phyloP scores from a whole-genome alignment of 1,140 invertebrate genomes.

The Meloidogyne exigua region DNA sequence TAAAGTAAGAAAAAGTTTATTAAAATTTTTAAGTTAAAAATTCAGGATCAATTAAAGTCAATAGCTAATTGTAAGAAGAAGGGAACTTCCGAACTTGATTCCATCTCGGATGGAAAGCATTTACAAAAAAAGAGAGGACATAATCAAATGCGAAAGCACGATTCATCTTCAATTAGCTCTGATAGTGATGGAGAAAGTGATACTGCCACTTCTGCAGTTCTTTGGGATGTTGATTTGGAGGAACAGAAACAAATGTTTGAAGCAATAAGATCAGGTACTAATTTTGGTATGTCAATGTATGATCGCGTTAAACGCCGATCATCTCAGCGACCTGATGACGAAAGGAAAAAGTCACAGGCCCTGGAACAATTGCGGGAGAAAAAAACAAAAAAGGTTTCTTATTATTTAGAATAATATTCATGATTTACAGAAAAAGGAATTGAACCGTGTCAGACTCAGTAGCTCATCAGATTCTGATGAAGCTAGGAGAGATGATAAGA shows the following conservation, averaged over 20 bases:
- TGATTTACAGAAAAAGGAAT: slow-evolving; percentile 18
- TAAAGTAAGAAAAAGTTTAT: not conserved
- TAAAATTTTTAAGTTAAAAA: not conserved
- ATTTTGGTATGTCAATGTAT: slow-evolving; percentile 41
- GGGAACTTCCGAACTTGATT: slow-evolving; percentile 4
- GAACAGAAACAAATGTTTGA: slow-evolving; percentile 27
- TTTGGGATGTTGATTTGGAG: slow-evolving; percentile 32
- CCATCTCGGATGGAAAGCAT: not conserved
- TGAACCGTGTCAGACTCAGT: slow-evolving; percentile 16
- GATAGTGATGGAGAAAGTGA: slow-evolving; percentile 13
- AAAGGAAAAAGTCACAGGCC: slow-evolving; percentile 33
- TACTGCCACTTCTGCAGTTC: not conserved
- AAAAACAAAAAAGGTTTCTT: slow-evolving; percentile 35
- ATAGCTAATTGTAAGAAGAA: not conserved
- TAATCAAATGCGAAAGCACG: not conserved
- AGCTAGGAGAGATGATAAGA: not conserved
- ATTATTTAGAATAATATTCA: not conserved
- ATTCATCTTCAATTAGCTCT: slow-evolving; percentile 13
- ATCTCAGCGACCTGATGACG: slow-evolving; percentile 18
- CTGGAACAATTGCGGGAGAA: slow-evolving; percentile 37
- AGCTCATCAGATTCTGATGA: slow-evolving; percentile 21
- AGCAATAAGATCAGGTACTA: slow-evolving; percentile 23
- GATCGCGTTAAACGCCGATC: slow-evolving; percentile 41
- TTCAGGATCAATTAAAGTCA: not conserved
- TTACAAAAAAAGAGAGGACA: slow-evolving; percentile 19